Base-by-base conservation (phyloP, 2,888 invertebrate species). In the Acanthosepion lycidas region DNA sequence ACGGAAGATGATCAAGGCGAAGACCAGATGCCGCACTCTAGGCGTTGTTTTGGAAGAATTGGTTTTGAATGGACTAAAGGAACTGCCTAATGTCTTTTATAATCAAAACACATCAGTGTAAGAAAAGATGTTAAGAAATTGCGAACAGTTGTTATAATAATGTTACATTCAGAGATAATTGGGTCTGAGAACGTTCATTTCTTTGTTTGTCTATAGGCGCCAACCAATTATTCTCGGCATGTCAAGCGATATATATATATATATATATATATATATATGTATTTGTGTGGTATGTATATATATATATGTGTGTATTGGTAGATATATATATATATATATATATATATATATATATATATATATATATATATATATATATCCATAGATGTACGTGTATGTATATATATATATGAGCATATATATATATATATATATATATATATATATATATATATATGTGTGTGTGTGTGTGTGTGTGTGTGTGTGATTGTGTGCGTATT, bases 311-410 rank as follows among this genome's bases (percentile, higher is more conserved):
- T 92, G 18, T 92, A 3, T 92, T 20, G 23, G 9, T 48, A 48
- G 48, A 20, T 92, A 48, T 92, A 20, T 92, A 20, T 48, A 26
- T 92, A 48, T 92, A 48, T 48, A 48, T 49, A 1, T 92, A 92
- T 51, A 23, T 92, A 92, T 92, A 23, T 92, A 92, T 49, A 23
- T 92, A 23, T 92, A n/a, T 92, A 23, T 49, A 2, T 92, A 48
- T 92, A 28, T 92, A 49, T 48, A 92, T 92, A 18, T 92, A 92
- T 92, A 92, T 92, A 92, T 42, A 42, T 92, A 92, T 48, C 1
- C 49, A 92, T 92, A 42, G 4, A 92, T 92, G 42, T 92, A 1
- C 49, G 26, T 9, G 15, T 49, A 28, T 92, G 15, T 48, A 0
- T 92, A 92, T 92, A 42, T 92, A 2, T 92, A 42, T 92, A 49